Evolutionary conservation across 2,113 vertebrate species (phyloP).

Genomic region (Melanocharis versteri): DNA sequence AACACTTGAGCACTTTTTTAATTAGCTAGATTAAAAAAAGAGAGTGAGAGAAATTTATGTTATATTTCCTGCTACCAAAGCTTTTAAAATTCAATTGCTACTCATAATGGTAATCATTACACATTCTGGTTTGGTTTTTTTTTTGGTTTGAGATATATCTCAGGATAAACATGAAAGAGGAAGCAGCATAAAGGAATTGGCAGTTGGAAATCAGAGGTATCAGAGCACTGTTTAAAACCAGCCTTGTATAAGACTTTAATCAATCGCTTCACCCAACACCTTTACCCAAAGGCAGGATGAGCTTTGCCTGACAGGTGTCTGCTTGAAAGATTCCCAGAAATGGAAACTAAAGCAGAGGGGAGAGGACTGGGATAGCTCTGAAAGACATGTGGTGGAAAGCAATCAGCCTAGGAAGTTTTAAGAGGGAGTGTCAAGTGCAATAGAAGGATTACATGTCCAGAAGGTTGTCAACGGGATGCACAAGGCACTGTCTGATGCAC

Average conservation of each 20-base stretch:
- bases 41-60: neutral
- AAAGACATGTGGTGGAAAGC: neutral
- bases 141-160: neutral
- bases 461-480: neutral
- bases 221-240: neutral
- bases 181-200: neutral
- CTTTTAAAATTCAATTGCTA: neutral
- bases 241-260: neutral
- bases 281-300: neutral
- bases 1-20: neutral
- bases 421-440: neutral
- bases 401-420: neutral
- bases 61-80: neutral
- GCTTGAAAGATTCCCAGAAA: neutral
- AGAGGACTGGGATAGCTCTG: neutral
- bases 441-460: neutral
- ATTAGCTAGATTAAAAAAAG: neutral
- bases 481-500: neutral
- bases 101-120: neutral
- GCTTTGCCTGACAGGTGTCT: neutral
- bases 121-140: neutral
- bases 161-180: neutral
- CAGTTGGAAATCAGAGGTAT: neutral
- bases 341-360: neutral
- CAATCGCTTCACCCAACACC: neutral